Conservation (phyloP, 2,113 vertebrate genomes). For the Erythrocebus patas region DNA sequence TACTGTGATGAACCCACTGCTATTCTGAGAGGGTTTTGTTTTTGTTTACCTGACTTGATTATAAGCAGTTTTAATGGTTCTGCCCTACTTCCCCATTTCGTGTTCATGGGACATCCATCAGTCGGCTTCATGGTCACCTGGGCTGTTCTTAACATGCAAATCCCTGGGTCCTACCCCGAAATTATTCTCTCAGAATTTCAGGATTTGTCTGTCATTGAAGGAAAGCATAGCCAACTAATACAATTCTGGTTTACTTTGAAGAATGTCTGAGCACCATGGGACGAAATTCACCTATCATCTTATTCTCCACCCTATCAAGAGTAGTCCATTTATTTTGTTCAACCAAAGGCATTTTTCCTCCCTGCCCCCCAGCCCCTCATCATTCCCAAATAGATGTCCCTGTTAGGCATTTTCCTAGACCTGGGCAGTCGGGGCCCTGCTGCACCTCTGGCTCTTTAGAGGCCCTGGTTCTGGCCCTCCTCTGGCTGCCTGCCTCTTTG, state of each 20-base stretch:
- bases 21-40: background rate
- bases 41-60: background rate
- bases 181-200: background rate
- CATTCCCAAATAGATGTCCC: background rate
- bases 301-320: background rate
- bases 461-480: background rate
- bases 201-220: background rate
- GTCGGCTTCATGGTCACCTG: background rate
- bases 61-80: background rate
- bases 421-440: background rate
- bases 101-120: background rate
- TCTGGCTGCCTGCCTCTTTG: background rate
- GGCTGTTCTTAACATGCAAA: background rate
- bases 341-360: background rate
- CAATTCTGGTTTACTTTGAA: background rate
- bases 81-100: background rate
- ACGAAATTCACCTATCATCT: background rate
- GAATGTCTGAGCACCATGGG: background rate
- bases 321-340: background rate
- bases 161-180: background rate
- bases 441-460: background rate
- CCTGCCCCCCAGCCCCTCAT: accelerated
- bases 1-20: background rate
- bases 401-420: background rate
- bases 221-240: background rate